Evolutionary conservation across 2,113 vertebrate species (phyloP).

Genomic region (Corythoichthys intestinalis): DNA sequence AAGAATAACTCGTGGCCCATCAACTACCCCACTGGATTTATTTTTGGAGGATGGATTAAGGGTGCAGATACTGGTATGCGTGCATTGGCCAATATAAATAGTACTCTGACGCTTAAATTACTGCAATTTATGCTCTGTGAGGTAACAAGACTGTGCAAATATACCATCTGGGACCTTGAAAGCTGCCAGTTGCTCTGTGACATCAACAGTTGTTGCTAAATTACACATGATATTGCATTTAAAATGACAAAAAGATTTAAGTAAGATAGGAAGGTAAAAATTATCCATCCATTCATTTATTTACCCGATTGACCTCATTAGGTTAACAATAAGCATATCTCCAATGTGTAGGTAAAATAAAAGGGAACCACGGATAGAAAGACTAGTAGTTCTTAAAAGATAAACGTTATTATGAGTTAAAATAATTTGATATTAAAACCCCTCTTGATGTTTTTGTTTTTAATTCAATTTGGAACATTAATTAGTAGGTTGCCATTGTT

Average conservation of each 20-base stretch:
- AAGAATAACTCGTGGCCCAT: constrained; percentile 37
- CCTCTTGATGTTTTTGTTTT: not conserved
- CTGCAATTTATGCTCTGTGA: constrained; percentile 26
- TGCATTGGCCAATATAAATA: constrained; percentile 47
- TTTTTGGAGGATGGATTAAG: constrained; percentile 20
- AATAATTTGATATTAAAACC: too few relatives aligned
- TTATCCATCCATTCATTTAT: not conserved
- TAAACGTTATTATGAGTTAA: too few relatives aligned
- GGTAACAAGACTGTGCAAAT: constrained; percentile 43
- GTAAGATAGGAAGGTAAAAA: not conserved
- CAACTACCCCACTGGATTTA: constrained; percentile 11
- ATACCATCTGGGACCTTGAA: constrained; percentile 32
- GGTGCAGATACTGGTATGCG: constrained; percentile 3
- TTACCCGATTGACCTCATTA: not conserved
- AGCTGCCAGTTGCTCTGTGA: constrained; percentile 13
- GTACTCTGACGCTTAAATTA: constrained; percentile 49
- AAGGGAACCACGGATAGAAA: too few relatives aligned
- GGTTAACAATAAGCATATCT: too few relatives aligned
- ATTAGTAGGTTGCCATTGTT: too few relatives aligned
- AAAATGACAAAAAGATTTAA: not conserved
- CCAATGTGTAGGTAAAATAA: too few relatives aligned
- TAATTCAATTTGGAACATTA: too few relatives aligned
- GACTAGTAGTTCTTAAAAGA: too few relatives aligned
- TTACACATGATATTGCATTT: not conserved
- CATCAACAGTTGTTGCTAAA: not conserved